A percentile compares a stretch with the other conserved stretches of the same genome.
Conservation (phyloP, 2,888 invertebrate species). For the Ophioninae sp. region DNA sequence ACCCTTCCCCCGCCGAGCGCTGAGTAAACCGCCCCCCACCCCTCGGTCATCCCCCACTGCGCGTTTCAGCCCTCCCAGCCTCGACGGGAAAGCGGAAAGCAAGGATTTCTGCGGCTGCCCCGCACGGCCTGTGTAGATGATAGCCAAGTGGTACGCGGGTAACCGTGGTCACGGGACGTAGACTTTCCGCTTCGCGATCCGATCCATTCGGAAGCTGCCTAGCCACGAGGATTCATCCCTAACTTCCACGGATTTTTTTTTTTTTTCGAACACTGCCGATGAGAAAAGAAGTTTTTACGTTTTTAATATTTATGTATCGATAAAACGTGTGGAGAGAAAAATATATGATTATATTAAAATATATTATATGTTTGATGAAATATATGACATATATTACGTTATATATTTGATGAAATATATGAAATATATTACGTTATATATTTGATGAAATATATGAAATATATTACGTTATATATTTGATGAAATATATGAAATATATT, state of each 20-base stretch:
- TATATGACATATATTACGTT: no score
- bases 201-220: not conserved
- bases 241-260: not conserved
- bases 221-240: not conserved
- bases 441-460: no score
- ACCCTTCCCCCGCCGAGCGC: constrained; percentile 34
- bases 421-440: no score
- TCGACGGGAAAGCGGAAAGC: constrained; percentile 48
- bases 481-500: no score
- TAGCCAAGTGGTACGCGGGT: not conserved
- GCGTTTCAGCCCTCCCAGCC: constrained; percentile 39
- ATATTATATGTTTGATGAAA: no score
- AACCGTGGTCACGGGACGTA: constrained; percentile 9
- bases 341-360: no score
- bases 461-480: no score
- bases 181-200: not conserved
- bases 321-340: no score
- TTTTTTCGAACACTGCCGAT: no score
- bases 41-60: constrained; percentile 10
- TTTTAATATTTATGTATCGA: no score
- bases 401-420: no score
- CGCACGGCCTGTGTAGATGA: constrained; percentile 7
- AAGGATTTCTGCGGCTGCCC: constrained; percentile 60
- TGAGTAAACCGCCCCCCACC: constrained; percentile 39
- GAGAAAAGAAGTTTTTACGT: no score